These are phyloP conservation scores for Egretta garzetta DNA, from an alignment of 2,113 vertebrate species.

Conservation along the genomic window DNA sequence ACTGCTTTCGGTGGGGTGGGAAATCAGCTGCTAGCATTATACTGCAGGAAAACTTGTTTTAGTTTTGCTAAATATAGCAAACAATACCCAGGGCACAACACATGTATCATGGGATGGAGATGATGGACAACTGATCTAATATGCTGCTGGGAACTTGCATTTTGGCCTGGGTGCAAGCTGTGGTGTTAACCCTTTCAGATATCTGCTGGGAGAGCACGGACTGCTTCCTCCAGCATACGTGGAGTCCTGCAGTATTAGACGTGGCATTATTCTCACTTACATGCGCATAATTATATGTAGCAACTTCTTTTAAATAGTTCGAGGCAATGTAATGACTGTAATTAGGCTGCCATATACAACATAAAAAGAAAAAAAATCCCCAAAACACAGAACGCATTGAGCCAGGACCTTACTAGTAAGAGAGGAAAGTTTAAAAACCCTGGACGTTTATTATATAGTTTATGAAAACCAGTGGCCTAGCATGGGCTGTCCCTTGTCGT, in stretches of 20 bases:
- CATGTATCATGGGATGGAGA: background rate
- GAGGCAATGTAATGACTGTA: constrained; percentile 24
- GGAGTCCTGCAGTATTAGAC: background rate
- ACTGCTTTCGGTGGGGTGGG: background rate
- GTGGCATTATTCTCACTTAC: background rate
- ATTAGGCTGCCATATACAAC: constrained; percentile 36
- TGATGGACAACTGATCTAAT: background rate
- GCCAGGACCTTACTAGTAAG: background rate
- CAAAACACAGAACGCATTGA: background rate
- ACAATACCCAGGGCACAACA: background rate
- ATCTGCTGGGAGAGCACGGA: background rate
- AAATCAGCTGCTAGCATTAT: background rate
- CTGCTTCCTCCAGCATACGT: background rate
- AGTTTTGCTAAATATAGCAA: background rate
- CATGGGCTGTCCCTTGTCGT: accelerated
- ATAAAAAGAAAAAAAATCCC: background rate
- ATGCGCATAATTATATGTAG: background rate
- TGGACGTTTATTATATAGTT: background rate
- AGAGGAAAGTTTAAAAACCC: background rate
- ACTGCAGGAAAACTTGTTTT: background rate
- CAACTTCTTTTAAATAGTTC: constrained; percentile 4
- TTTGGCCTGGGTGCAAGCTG: background rate
- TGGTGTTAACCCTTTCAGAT: background rate
- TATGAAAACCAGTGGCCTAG: background rate
- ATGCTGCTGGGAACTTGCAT: background rate